A percentile compares a stretch with the other conserved stretches of the same genome.
Conservation (phyloP, 1,140 invertebrate species). For the Mya arenaria region DNA sequence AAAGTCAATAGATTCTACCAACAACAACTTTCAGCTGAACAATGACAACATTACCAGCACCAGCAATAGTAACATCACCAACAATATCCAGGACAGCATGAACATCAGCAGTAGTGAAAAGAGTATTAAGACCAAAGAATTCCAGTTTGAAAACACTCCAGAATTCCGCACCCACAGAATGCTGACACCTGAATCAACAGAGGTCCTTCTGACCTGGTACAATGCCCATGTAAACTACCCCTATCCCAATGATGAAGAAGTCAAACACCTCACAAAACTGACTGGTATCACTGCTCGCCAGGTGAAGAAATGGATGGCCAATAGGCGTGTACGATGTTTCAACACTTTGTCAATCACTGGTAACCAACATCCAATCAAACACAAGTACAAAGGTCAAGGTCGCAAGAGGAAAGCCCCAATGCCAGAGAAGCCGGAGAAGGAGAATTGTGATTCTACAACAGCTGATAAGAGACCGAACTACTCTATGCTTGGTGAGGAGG, state of each 20-base stretch:
- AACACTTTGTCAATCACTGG: constrained; percentile 75
- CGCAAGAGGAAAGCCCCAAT: constrained; percentile 21
- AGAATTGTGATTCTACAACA: constrained; percentile 44
- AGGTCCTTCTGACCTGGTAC: constrained; percentile 70
- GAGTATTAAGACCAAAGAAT: neutral
- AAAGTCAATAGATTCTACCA: neutral
- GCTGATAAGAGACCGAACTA: constrained; percentile 49
- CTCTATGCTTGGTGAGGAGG: constrained; percentile 62
- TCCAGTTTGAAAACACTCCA: constrained; percentile 44
- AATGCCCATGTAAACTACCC: constrained; percentile 69
- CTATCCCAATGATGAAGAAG: constrained; percentile 68
- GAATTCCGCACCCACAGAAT: constrained; percentile 44
- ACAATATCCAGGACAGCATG: constrained; percentile 8
- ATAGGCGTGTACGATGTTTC: constrained; percentile 73
- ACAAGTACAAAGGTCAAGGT: constrained; percentile 64
- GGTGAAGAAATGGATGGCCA: constrained; percentile 77
- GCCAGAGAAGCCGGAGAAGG: constrained; percentile 31
- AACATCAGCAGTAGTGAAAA: neutral
- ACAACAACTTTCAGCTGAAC: constrained; percentile 44
- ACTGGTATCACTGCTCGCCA: constrained; percentile 66
- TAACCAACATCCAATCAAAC: constrained; percentile 73
- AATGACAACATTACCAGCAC: neutral
- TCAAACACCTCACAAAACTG: constrained; percentile 55
- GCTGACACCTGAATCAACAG: constrained; percentile 56
- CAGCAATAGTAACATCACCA: neutral